A percentile compares a stretch with the other conserved stretches of the same genome.
phyloP scores from a whole-genome alignment of 64 coral and sea anemone genomes.

The Pocillopora verrucosa region DNA sequence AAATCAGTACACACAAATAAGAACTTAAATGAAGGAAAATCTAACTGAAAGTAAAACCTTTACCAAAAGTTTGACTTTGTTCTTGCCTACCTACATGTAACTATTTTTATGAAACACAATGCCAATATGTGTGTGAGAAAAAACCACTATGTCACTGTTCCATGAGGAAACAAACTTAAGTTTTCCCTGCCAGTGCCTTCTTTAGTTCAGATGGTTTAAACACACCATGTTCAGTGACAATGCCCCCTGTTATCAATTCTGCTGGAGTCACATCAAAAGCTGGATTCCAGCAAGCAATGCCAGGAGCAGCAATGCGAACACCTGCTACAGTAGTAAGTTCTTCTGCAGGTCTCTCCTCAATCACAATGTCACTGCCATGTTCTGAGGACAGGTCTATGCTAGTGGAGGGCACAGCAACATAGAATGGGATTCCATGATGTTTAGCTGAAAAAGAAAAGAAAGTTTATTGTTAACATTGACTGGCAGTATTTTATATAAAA shows the following conservation, averaged over 20 bases:
- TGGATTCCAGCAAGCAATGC: conserved; percentile 92
- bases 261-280: conserved; percentile 96
- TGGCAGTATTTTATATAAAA: no score
- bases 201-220: conserved; percentile 79
- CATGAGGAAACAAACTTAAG: neutral
- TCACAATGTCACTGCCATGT: conserved; percentile 71
- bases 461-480: neutral
- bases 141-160: no score
- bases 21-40: no score
- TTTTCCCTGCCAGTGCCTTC: neutral
- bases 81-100: no score
- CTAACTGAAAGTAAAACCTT: no score
- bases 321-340: conserved; percentile 69
- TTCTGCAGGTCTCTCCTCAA: conserved; percentile 79
- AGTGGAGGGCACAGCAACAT: conserved; percentile 85
- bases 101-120: neutral
- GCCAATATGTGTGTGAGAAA: neutral
- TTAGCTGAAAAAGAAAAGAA: conserved; percentile 66
- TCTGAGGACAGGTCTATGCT: conserved; percentile 76
- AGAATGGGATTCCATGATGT: conserved; percentile 87
- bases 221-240: conserved; percentile 92
- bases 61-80: no score
- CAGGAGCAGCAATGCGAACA: conserved; percentile 69
- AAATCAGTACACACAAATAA: no score
- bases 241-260: conserved; percentile 92